Evolutionary conservation across 2,797 vertebrate species (phyloP).

Genomic region (Enteromius fasciolatus): DNA sequence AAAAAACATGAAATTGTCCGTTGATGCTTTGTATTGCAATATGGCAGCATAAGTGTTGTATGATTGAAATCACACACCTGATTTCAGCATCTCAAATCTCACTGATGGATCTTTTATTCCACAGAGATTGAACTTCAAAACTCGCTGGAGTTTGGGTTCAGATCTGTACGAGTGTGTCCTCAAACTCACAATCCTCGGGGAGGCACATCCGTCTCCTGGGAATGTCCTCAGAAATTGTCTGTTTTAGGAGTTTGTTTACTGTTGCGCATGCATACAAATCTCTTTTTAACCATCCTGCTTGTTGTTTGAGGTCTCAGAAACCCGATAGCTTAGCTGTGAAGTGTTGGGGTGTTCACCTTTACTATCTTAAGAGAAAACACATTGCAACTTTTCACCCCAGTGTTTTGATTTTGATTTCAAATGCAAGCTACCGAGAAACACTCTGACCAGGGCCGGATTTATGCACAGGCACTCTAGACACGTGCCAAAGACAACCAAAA

Average conservation of each 20-base stretch:
- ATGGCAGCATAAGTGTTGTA: background rate
- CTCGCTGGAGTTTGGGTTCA: background rate
- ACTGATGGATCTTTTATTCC: background rate
- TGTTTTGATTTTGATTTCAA: background rate
- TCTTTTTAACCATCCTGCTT: background rate
- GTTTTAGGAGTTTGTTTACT: slow-evolving; percentile 3
- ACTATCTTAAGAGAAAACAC: background rate
- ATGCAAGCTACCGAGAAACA: background rate
- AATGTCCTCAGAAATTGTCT: background rate
- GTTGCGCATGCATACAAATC: background rate
- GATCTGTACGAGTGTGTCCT: slow-evolving; percentile 15
- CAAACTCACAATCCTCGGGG: background rate
- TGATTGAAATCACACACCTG: slow-evolving; percentile 5
- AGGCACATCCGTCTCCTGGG: slow-evolving; percentile 4
- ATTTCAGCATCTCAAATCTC: background rate
- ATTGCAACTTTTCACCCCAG: background rate
- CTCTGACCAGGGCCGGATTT: no score
- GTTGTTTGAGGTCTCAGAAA: background rate
- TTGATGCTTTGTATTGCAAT: background rate
- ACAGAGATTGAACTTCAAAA: background rate
- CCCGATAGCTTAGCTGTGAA: background rate
- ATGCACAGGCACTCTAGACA: no score
- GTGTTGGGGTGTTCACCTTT: background rate
- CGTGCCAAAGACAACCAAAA: no score
- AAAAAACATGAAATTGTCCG: background rate